Evolutionary conservation across 2,888 invertebrate genomes (phyloP).

Genomic region (Merodon equestris): DNA sequence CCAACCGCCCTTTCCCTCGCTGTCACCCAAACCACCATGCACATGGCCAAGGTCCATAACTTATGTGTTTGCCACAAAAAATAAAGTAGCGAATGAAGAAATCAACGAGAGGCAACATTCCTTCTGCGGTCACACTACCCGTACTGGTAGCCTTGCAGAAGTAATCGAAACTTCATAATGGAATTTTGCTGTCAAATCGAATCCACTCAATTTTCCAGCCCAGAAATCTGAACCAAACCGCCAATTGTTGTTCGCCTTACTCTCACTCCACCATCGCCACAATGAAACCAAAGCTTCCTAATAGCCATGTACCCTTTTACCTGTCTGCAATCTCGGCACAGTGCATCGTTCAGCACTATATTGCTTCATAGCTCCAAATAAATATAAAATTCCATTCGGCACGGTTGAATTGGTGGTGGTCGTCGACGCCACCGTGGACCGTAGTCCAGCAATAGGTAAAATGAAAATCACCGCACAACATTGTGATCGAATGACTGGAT

Average conservation of each 20-base stretch:
- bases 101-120: slow-evolving; percentile 49
- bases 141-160: slow-evolving; percentile 47
- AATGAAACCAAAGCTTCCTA: slow-evolving; percentile 46
- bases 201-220: background rate
- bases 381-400: slow-evolving; percentile 49
- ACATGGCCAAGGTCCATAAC: slow-evolving; percentile 62
- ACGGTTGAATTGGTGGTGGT: slow-evolving; percentile 12
- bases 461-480: slow-evolving; percentile 16
- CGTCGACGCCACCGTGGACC: background rate
- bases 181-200: slow-evolving; percentile 61
- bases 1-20: background rate
- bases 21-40: no score
- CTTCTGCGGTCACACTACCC: slow-evolving; percentile 59
- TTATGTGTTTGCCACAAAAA: slow-evolving; percentile 14
- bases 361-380: slow-evolving; percentile 42
- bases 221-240: slow-evolving; percentile 24
- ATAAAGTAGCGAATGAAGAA: slow-evolving; percentile 49
- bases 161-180: slow-evolving; percentile 67
- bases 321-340: no score
- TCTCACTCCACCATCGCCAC: slow-evolving; percentile 31
- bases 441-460: background rate
- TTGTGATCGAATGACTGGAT: slow-evolving; percentile 56
- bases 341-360: background rate
- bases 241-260: slow-evolving; percentile 38
- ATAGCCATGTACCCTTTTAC: background rate